Evolutionary conservation across 1,140 invertebrate genomes (phyloP).

Genomic region (Tetraneura akinire): DNA sequence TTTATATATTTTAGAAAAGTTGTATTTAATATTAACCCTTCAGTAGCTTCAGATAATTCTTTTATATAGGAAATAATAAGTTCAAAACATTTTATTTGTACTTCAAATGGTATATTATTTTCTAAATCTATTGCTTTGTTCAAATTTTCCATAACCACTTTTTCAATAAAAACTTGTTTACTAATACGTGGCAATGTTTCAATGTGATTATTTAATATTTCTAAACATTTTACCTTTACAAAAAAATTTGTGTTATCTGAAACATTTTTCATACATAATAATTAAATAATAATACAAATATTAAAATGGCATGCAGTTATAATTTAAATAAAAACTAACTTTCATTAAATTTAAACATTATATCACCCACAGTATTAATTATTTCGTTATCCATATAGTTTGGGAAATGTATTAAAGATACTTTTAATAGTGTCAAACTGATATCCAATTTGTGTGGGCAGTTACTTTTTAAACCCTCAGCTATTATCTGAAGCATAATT

Average conservation of each 20-base stretch:
- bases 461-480: slow-evolving; percentile 30
- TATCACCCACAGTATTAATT: slow-evolving; percentile 37
- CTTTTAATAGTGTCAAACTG: slow-evolving; percentile 31
- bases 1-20: slow-evolving; percentile 10
- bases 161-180: slow-evolving; percentile 43
- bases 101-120: slow-evolving; percentile 43
- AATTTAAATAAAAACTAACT: neutral
- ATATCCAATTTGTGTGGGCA: slow-evolving; percentile 20
- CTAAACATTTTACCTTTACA: slow-evolving; percentile 21
- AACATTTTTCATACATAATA: neutral
- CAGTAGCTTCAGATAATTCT: slow-evolving; percentile 12
- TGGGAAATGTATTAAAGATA: slow-evolving; percentile 22
- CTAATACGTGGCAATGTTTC: neutral
- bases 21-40: slow-evolving; percentile 30
- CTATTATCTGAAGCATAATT: slow-evolving; percentile 15
- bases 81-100: slow-evolving; percentile 44
- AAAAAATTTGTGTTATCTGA: slow-evolving; percentile 27
- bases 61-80: neutral
- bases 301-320: neutral
- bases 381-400: slow-evolving; percentile 20
- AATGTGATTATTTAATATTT: slow-evolving; percentile 43
- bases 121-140: slow-evolving; percentile 32
- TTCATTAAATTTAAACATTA: slow-evolving; percentile 41
- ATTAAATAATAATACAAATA: neutral
- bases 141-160: slow-evolving; percentile 35